Evolutionary conservation across 2,113 vertebrate species (phyloP).

Genomic region (Oryctolagus cuniculus): DNA sequence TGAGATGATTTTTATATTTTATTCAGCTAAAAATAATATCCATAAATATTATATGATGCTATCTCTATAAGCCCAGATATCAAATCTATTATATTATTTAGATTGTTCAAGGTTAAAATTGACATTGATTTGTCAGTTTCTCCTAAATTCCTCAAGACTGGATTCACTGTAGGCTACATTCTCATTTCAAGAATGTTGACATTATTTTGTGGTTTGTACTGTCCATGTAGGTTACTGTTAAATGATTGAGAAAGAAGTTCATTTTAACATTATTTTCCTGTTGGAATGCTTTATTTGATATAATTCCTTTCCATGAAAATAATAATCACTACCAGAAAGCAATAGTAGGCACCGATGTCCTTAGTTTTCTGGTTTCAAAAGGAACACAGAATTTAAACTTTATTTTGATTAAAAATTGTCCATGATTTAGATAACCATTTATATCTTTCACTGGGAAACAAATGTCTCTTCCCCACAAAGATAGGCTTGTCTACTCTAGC

Average conservation of each 20-base stretch:
- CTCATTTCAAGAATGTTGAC: slow-evolving; percentile 40
- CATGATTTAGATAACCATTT: slow-evolving; percentile 79
- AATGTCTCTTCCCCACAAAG: slow-evolving; percentile 75
- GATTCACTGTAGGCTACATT: neutral
- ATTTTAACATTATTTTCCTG: slow-evolving; percentile 30
- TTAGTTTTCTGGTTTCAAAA: slow-evolving; percentile 67
- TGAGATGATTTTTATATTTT: slow-evolving; percentile 28
- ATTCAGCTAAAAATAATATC: slow-evolving; percentile 42
- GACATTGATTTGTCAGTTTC: slow-evolving; percentile 1
- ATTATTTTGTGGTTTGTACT: slow-evolving; percentile 8
- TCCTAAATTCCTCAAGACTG: neutral
- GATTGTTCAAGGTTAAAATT: slow-evolving; percentile 32
- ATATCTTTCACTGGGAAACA: slow-evolving; percentile 80
- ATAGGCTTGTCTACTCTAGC: slow-evolving; percentile 74
- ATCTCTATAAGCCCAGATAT: neutral
- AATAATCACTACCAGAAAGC: slow-evolving; percentile 13
- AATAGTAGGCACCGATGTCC: neutral
- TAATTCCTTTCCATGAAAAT: slow-evolving; percentile 28
- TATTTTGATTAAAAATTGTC: slow-evolving; percentile 66
- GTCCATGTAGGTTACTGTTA: neutral
- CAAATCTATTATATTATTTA: slow-evolving; percentile 14
- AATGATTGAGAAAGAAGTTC: slow-evolving; percentile 10
- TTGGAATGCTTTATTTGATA: slow-evolving; percentile 36
- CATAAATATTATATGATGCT: neutral
- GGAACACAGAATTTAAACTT: slow-evolving; percentile 66